Conservation (phyloP, 2,888 invertebrate species). For the Imbricaverruca yamaguchii region DNA sequence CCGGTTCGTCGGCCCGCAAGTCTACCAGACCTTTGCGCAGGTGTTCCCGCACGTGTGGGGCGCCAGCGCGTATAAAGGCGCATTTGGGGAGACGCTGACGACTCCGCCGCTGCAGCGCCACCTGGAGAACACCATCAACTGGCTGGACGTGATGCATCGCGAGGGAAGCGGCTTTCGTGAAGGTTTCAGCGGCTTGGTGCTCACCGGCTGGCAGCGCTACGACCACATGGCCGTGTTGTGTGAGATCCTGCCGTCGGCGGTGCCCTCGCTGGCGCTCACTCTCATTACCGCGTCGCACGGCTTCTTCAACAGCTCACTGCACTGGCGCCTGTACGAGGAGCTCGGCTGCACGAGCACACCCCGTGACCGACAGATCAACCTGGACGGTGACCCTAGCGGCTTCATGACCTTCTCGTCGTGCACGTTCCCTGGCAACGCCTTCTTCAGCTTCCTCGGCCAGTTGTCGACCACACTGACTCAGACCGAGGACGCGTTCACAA, state of each 20-base stretch:
- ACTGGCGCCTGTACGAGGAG: slow-evolving; percentile 45
- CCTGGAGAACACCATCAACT: slow-evolving; percentile 60
- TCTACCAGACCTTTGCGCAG: slow-evolving; percentile 49
- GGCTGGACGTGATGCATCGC: slow-evolving; percentile 51
- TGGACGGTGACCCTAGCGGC: slow-evolving; percentile 52
- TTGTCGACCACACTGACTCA: slow-evolving; percentile 43
- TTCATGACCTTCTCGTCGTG: slow-evolving; percentile 56
- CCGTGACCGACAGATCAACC: slow-evolving; percentile 47
- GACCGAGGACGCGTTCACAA: slow-evolving; percentile 39
- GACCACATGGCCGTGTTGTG: slow-evolving; percentile 40
- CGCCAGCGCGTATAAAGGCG: slow-evolving; percentile 67
- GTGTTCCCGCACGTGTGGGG: slow-evolving; percentile 63
- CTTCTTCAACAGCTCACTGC: slow-evolving; percentile 51
- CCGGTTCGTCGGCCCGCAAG: slow-evolving; percentile 40
- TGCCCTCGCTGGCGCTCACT: slow-evolving; percentile 38
- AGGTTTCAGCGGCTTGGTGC: slow-evolving; percentile 44
- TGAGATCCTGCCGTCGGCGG: slow-evolving; percentile 38
- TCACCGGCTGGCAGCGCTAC: slow-evolving; percentile 48
- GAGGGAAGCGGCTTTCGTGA: not conserved
- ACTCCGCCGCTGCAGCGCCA: slow-evolving; percentile 60
- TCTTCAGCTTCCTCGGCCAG: slow-evolving; percentile 47
- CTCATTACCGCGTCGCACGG: slow-evolving; percentile 46
- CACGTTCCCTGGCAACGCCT: slow-evolving; percentile 55
- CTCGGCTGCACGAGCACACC: slow-evolving; percentile 49
- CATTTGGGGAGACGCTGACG: slow-evolving; percentile 61